Conservation (phyloP, 2,888 invertebrate genomes). For the Copidosoma aretas region DNA sequence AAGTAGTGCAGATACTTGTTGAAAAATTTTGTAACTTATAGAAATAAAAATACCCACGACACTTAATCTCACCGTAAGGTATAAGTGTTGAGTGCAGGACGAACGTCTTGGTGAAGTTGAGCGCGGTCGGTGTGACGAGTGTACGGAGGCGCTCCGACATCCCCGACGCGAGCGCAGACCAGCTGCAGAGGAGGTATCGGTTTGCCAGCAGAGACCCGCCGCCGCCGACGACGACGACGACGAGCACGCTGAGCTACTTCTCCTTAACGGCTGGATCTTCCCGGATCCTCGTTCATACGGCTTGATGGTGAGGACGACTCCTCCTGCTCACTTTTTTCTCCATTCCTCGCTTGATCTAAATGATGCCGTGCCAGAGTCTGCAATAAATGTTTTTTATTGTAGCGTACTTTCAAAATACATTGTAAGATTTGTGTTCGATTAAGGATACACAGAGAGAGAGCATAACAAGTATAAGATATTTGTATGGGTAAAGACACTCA, state of each 20-base stretch:
- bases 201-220: conserved; percentile 26
- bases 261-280: conserved; percentile 34
- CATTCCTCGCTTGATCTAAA: conserved; percentile 5
- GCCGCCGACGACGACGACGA: too few species aligned
- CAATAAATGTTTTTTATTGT: too few species aligned
- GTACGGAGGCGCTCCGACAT: conserved; percentile 30
- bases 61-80: neutral
- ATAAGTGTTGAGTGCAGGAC: conserved; percentile 17
- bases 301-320: conserved; percentile 14
- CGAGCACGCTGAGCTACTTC: conserved; percentile 35
- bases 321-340: conserved; percentile 8
- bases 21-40: too few species aligned
- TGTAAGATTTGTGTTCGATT: too few species aligned
- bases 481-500: too few species aligned
- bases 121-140: conserved; percentile 27
- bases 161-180: conserved; percentile 36
- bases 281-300: conserved; percentile 9
- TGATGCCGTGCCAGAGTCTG: neutral
- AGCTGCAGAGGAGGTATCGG: conserved; percentile 20
- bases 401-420: too few species aligned
- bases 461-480: too few species aligned
- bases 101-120: conserved; percentile 31
- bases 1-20: too few species aligned
- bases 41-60: too few species aligned
- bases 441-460: too few species aligned